Conservation (phyloP, 2,888 invertebrate genomes). For the Patella pellucida region DNA sequence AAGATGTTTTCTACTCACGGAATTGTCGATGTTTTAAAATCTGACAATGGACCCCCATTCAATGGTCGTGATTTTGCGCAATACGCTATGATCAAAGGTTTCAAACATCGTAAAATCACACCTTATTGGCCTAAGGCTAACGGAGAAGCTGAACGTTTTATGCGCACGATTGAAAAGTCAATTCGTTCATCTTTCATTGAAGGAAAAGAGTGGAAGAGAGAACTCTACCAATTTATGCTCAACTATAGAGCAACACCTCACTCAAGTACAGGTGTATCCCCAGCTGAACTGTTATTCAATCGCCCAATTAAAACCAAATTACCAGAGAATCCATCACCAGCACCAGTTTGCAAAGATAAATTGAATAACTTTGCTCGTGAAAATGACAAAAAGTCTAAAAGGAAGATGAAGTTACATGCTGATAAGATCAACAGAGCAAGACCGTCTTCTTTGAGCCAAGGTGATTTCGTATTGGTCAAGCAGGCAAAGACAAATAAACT, state of each 20-base stretch:
- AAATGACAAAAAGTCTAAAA: neutral
- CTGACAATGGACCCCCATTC: slow-evolving; percentile 37
- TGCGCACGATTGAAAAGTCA: neutral
- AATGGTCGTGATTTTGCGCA: slow-evolving; percentile 23
- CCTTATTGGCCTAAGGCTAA: neutral
- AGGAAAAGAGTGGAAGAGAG: neutral
- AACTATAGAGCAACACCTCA: neutral
- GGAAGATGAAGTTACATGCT: neutral
- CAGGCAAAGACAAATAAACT: neutral
- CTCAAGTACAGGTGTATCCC: neutral
- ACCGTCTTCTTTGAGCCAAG: neutral
- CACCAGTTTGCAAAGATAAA: neutral
- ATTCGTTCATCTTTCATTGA: neutral
- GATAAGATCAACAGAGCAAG: neutral
- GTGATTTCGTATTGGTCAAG: neutral
- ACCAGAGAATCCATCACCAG: neutral
- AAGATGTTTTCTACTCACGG: slow-evolving; percentile 30
- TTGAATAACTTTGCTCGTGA: neutral
- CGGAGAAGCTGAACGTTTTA: neutral
- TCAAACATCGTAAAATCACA: neutral
- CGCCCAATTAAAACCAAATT: neutral
- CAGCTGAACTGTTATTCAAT: neutral
- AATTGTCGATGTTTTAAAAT: slow-evolving; percentile 32
- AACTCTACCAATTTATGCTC: neutral
- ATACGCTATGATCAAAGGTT: neutral